Percentiles rank a stretch among this genome's conserved stretches.
Evolutionary conservation across 2,113 vertebrate species (phyloP).

Genomic region (Saccopteryx bilineata): DNA sequence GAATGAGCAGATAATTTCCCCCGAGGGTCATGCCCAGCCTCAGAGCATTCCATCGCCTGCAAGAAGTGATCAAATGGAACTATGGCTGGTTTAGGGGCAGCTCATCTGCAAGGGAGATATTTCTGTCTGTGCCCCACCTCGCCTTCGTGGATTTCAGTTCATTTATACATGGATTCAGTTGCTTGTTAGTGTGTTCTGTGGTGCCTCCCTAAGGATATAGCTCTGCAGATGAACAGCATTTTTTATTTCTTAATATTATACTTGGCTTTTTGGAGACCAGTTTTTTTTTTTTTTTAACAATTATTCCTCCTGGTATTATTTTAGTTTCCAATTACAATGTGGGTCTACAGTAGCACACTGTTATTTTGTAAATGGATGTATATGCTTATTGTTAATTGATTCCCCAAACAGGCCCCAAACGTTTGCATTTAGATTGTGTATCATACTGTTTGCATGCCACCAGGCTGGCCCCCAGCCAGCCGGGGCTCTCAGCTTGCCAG

Average conservation of each 20-base stretch:
- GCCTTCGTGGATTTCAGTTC: constrained; percentile 76
- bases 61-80: constrained; percentile 82
- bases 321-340: constrained; percentile 89
- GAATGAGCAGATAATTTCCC: constrained; percentile 73
- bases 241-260: constrained; percentile 89
- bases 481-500: constrained; percentile 68
- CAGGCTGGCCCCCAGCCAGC: constrained; percentile 83
- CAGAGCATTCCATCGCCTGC: constrained; percentile 23
- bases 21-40: constrained; percentile 44
- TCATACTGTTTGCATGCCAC: constrained; percentile 85
- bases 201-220: constrained; percentile 80
- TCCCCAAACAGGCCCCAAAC: constrained; percentile 84
- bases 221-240: constrained; percentile 86
- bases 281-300: constrained; percentile 77
- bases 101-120: constrained; percentile 86
- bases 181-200: constrained; percentile 82
- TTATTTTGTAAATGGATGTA: constrained; percentile 88
- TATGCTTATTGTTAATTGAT: constrained; percentile 88
- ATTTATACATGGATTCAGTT: constrained; percentile 84
- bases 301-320: constrained; percentile 88
- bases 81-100: constrained; percentile 78
- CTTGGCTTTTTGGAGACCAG: constrained; percentile 85
- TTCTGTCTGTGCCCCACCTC: constrained; percentile 11
- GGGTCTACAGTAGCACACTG: constrained; percentile 81
- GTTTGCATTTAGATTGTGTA: constrained; percentile 83